Conservation (phyloP, 1,140 invertebrate species). For the Agraylea sexmaculata region DNA sequence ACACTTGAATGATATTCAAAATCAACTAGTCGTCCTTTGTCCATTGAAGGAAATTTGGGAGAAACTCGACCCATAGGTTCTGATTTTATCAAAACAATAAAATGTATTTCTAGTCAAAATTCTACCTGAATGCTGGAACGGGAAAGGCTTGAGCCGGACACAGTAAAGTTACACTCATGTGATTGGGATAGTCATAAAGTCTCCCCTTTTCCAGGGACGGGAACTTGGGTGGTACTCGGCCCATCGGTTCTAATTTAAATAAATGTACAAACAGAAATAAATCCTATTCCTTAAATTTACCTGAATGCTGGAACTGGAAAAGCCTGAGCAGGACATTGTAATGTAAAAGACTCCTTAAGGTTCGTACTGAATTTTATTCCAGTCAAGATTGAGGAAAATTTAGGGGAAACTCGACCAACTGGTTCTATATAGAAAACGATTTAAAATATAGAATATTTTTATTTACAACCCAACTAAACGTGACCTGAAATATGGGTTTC, state of each 20-base stretch:
- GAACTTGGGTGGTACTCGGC: slow-evolving; percentile 47
- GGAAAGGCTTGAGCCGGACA: slow-evolving; percentile 56
- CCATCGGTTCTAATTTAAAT: slow-evolving; percentile 28
- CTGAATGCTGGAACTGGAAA: slow-evolving; percentile 53
- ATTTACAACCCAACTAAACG: no score
- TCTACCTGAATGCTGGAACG: slow-evolving; percentile 50
- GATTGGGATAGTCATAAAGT: slow-evolving; percentile 38
- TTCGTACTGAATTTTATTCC: no score
- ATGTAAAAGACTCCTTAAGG: no score
- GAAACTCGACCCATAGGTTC: slow-evolving; percentile 44
- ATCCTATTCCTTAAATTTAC: slow-evolving; percentile 31
- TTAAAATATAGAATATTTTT: slow-evolving; percentile 25
- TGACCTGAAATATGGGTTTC: no score
- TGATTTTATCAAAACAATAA: slow-evolving; percentile 19
- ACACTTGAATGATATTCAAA: slow-evolving; percentile 25
- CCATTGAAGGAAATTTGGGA: slow-evolving; percentile 42
- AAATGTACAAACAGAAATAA: background rate
- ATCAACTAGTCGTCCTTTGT: slow-evolving; percentile 39
- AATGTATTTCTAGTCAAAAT: slow-evolving; percentile 8
- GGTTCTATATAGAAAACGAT: slow-evolving; percentile 38
- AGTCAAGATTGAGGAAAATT: slow-evolving; percentile 42
- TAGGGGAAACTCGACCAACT: slow-evolving; percentile 42
- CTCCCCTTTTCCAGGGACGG: slow-evolving; percentile 52
- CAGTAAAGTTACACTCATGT: slow-evolving; percentile 41
- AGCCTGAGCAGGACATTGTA: slow-evolving; percentile 52